Evolutionary conservation across 2,888 invertebrate genomes (phyloP), one percentile per base, ranked within the genome.

Genomic region (Sthenelais limicola): DNA sequence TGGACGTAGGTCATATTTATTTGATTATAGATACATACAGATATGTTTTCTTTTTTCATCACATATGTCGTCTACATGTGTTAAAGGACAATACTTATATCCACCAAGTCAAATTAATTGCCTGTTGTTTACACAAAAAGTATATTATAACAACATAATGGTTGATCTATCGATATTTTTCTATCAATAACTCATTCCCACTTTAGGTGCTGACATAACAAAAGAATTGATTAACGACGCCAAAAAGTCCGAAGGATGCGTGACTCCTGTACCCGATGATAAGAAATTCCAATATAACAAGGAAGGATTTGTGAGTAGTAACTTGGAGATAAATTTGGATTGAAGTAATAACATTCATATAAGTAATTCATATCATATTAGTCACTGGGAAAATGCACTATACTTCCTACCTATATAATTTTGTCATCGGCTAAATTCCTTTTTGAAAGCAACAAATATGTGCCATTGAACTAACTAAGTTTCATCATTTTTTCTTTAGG

Each of bases 161-260:
- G 43, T 43, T 12, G 18, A 43, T 43, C 43, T 43, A 18, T 18
- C 43, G n/a, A n/a, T n/a, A n/a, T n/a, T n/a, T n/a, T n/a, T n/a
- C 43, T 43, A 15, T 43, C 12, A 43, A 9, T 12, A 12, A 43
- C 18, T 12, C 18, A 15, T 43, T 43, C 43, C 43, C 2, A 21
- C 24, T 21, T 56, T 5, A 66, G 66, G 43, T 21, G n/a, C 26
- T 24, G 38, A 66, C 43, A 33, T 66, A n/a, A 66, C 66, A 4
- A 3, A 35, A 26, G n/a, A 24, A 43, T 26, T 66, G 66, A 26
- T 66, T 1, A 38, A 35, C 28, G 43, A 43, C 24, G 66, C 66
- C 66, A 35, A 38, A 24, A 4, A 2, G 2, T 43, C 66, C 2
- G 43, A 15, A 7, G 66, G 66, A 3, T 66, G 66, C 24, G 5